These are phyloP conservation scores for Bubalus kerabau DNA, from an alignment of 2,113 vertebrate genomes.

Conservation along the genomic window DNA sequence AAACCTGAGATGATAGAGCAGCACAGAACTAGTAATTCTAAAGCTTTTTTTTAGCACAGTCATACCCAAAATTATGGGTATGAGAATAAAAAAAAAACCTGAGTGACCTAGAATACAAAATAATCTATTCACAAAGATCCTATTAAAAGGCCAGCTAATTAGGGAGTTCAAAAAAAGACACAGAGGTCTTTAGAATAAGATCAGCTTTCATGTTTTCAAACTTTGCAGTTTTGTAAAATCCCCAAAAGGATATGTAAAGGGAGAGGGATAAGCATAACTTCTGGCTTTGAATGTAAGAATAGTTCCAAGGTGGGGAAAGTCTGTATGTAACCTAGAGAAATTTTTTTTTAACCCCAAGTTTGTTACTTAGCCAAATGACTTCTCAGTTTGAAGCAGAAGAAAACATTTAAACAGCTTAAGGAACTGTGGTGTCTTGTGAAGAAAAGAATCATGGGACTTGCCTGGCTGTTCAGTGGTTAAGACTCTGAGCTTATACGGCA, in stretches of 20 bases:
- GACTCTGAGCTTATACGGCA: not conserved
- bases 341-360: not conserved
- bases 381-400: slow-evolving; percentile 23
- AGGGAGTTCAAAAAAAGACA: not conserved
- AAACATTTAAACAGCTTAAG: not conserved
- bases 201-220: not conserved
- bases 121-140: not conserved
- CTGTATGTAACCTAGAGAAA: not conserved
- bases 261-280: not conserved
- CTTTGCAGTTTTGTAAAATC: not conserved
- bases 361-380: not conserved
- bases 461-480: not conserved
- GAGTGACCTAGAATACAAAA: slow-evolving; percentile 11
- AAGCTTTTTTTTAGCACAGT: not conserved
- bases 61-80: not conserved
- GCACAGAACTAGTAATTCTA: slow-evolving; percentile 16
- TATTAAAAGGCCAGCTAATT: not conserved
- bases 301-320: not conserved
- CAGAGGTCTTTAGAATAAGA: not conserved
- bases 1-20: not conserved
- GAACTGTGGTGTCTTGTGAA: not conserved
- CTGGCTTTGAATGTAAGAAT: not conserved
- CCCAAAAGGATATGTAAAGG: not conserved
- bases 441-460: not conserved
- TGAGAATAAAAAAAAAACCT: slow-evolving; percentile 15